Percentiles rank a stretch among this genome's conserved stretches.
Conservation (phyloP, 2,888 invertebrate species). For the Drosophila dives region DNA sequence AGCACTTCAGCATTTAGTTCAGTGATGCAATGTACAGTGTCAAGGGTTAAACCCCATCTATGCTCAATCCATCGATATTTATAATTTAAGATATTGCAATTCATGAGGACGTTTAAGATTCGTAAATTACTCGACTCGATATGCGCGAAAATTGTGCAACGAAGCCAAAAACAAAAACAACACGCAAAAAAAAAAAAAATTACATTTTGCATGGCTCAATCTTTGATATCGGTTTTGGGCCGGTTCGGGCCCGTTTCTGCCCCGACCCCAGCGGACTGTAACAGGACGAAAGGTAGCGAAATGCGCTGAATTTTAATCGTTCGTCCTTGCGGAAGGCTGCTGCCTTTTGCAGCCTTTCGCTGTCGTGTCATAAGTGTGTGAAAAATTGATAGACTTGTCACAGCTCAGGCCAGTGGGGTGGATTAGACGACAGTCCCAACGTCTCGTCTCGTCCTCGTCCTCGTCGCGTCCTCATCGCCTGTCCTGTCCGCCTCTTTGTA, state of each 20-base stretch:
- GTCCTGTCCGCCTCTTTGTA: slow-evolving; percentile 42
- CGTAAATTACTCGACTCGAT: slow-evolving; percentile 65
- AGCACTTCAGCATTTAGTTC: neutral
- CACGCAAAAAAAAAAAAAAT: neutral
- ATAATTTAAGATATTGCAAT: slow-evolving; percentile 72
- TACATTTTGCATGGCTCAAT: slow-evolving; percentile 69
- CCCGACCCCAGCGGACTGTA: slow-evolving; percentile 21
- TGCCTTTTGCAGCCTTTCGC: slow-evolving; percentile 57
- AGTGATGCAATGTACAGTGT: neutral
- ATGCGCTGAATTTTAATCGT: slow-evolving; percentile 53
- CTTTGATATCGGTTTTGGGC: slow-evolving; percentile 23
- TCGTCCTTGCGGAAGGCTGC: slow-evolving; percentile 40
- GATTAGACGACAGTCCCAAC: slow-evolving; percentile 38
- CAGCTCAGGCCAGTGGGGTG: slow-evolving; percentile 54
- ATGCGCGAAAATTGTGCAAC: slow-evolving; percentile 71
- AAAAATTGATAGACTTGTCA: slow-evolving; percentile 80
- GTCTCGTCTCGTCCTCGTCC: neutral
- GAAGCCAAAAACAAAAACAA: slow-evolving; percentile 37
- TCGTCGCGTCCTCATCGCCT: neutral
- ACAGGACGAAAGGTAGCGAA: slow-evolving; percentile 32
- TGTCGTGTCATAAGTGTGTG: slow-evolving; percentile 71
- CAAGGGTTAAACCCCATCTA: neutral
- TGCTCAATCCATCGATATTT: slow-evolving; percentile 28
- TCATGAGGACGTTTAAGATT: slow-evolving; percentile 58
- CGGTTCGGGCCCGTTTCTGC: neutral